Percentiles rank a stretch among this genome's conserved stretches.
phyloP scores from a whole-genome alignment of 2,113 vertebrate genomes.

The Saiga tatarica region DNA sequence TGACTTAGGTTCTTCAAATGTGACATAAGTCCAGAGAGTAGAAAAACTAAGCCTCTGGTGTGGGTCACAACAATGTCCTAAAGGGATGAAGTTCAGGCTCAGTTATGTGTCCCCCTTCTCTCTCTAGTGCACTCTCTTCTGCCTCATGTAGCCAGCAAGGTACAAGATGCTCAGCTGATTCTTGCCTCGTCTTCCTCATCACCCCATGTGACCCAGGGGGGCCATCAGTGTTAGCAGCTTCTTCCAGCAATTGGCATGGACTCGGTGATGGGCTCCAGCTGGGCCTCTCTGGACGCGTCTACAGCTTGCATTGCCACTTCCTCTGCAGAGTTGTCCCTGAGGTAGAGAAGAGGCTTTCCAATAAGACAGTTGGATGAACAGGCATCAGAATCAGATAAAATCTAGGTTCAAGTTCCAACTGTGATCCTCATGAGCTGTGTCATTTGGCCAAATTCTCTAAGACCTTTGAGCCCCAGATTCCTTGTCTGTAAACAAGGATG shows the following conservation, averaged over 20 bases:
- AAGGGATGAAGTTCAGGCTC: not conserved
- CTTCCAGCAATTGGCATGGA: too few relatives aligned
- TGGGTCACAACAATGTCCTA: not conserved
- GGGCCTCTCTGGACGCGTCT: not conserved
- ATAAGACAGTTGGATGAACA: not conserved
- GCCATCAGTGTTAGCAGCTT: not conserved
- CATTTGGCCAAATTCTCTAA: not conserved
- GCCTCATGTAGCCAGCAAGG: not conserved
- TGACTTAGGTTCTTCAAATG: not conserved
- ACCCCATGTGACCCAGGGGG: not conserved
- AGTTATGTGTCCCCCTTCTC: not conserved
- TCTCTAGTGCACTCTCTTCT: accelerated
- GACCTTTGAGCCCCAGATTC: not conserved
- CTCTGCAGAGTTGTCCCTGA: not conserved
- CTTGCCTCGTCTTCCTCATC: not conserved
- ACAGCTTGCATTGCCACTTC: not conserved
- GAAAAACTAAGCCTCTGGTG: not conserved
- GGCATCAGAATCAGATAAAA: not conserved
- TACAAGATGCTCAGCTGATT: not conserved
- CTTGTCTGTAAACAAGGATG: not conserved
- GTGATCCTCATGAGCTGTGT: not conserved
- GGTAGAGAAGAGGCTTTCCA: not conserved
- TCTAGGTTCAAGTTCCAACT: not conserved
- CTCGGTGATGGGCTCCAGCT: not conserved
- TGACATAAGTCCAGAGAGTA: not conserved